phyloP scores from a whole-genome alignment of 2,888 invertebrate species.

The Gisinianus flammeolus region DNA sequence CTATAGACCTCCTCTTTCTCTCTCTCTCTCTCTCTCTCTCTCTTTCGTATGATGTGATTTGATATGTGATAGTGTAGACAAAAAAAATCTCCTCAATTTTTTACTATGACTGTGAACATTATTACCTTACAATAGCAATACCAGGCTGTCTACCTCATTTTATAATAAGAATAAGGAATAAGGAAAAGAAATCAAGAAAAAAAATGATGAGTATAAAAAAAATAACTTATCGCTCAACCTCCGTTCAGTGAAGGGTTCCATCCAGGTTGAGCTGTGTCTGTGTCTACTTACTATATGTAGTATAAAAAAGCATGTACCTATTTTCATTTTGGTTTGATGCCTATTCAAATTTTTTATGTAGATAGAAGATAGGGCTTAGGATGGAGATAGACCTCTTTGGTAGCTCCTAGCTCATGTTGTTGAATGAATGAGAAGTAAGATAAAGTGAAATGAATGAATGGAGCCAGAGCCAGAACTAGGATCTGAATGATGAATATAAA shows the following conservation, averaged over 20 bases:
- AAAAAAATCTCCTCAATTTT: background rate
- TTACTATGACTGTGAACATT: no score
- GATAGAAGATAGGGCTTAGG: background rate
- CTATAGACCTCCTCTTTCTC: background rate
- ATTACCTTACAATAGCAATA: no score
- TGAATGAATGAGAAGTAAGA: slow-evolving; percentile 9
- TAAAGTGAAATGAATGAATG: slow-evolving; percentile 5
- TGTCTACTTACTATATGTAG: background rate
- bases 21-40: background rate
- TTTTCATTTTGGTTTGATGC: background rate
- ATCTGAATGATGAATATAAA: slow-evolving; percentile 17
- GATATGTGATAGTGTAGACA: background rate
- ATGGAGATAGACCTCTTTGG: background rate
- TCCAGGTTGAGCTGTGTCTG: background rate
- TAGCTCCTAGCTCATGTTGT: background rate
- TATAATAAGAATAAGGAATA: no score
- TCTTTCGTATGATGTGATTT: no score
- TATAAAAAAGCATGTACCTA: background rate
- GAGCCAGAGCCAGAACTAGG: background rate
- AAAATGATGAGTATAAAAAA: no score
- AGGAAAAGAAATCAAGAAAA: no score
- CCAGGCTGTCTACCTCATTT: no score
- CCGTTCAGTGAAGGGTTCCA: no score
- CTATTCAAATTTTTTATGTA: slow-evolving; percentile 1
- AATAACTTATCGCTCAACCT: no score